Evolutionary conservation across 2,113 vertebrate genomes (phyloP).

Genomic region (Dicaeum eximium): DNA sequence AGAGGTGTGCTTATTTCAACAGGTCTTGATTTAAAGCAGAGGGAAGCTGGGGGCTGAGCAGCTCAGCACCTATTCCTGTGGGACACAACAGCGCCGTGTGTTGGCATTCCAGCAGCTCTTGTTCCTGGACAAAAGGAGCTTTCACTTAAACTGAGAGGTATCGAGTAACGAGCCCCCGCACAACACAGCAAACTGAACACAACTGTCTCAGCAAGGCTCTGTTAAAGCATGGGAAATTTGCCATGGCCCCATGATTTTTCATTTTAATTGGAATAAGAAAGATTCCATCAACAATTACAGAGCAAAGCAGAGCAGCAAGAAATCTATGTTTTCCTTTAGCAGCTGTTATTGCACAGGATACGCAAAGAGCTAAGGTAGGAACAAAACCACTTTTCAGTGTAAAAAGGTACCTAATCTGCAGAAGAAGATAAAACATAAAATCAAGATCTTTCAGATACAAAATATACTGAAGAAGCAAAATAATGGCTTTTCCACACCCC

Average conservation of each 20-base stretch:
- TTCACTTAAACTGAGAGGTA: not conserved
- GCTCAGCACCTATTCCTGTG: not conserved
- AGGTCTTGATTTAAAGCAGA: not conserved
- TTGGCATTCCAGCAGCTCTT: not conserved
- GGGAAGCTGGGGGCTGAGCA: not conserved
- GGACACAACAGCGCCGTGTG: not conserved
- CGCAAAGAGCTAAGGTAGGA: not conserved
- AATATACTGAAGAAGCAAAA: slow-evolving; percentile 14
- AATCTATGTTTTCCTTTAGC: not conserved
- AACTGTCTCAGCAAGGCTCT: not conserved
- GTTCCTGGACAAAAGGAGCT: slow-evolving; percentile 15
- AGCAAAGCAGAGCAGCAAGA: not conserved
- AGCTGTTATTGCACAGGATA: not conserved
- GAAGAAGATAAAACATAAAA: not conserved
- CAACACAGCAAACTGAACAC: not conserved
- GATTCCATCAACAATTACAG: not conserved
- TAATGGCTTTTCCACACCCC: not conserved
- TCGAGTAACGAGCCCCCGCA: not conserved
- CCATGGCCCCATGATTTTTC: not conserved
- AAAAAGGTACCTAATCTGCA: not conserved
- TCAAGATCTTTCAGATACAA: slow-evolving; percentile 1
- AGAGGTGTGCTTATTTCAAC: not conserved
- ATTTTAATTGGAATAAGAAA: slow-evolving; percentile 32
- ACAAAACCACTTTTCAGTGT: not conserved
- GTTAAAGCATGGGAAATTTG: not conserved